A percentile compares a stretch with the other conserved stretches of the same genome.
Evolutionary conservation across 2,113 vertebrate species (phyloP).

Genomic region (Scatophagus argus): DNA sequence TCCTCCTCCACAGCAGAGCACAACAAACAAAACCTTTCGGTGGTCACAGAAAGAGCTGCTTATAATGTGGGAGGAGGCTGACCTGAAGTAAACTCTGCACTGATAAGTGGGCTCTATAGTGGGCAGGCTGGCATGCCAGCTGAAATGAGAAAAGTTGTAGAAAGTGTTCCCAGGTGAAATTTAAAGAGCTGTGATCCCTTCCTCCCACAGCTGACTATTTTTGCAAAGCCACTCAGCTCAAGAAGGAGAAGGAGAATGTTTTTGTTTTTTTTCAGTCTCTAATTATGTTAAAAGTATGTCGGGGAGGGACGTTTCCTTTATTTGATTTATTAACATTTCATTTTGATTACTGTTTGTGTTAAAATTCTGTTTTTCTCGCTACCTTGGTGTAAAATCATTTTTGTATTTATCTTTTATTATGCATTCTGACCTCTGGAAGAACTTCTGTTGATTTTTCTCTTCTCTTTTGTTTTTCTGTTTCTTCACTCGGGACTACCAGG

Average conservation of each 20-base stretch:
- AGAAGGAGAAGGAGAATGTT: slow-evolving; percentile 5
- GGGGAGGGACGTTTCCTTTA: not conserved
- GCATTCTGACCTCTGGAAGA: not conserved
- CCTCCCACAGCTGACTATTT: slow-evolving; percentile 29
- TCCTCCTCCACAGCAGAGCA: slow-evolving; percentile 18
- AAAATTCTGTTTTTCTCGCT: not conserved
- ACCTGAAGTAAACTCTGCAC: slow-evolving; percentile 63
- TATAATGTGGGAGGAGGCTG: slow-evolving; percentile 45
- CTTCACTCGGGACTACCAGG: slow-evolving; percentile 79
- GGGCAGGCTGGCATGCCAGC: slow-evolving; percentile 41
- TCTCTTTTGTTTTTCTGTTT: slow-evolving; percentile 19
- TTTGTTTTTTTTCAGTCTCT: not conserved
- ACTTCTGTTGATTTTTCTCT: slow-evolving; percentile 18
- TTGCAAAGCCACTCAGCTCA: not conserved
- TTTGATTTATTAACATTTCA: not conserved
- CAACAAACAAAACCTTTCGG: slow-evolving; percentile 27
- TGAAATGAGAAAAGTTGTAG: slow-evolving; percentile 46
- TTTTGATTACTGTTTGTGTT: not conserved
- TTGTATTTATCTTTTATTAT: not conserved
- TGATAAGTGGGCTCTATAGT: slow-evolving; percentile 34
- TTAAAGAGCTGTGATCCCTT: slow-evolving; percentile 29
- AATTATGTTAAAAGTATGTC: not conserved
- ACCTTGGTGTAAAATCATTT: not conserved
- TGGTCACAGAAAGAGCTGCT: slow-evolving; percentile 19
- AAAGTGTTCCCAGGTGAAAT: slow-evolving; percentile 76